Evolutionary conservation across 2,113 vertebrate genomes (phyloP).

Genomic region (Planiliza haematocheilus): DNA sequence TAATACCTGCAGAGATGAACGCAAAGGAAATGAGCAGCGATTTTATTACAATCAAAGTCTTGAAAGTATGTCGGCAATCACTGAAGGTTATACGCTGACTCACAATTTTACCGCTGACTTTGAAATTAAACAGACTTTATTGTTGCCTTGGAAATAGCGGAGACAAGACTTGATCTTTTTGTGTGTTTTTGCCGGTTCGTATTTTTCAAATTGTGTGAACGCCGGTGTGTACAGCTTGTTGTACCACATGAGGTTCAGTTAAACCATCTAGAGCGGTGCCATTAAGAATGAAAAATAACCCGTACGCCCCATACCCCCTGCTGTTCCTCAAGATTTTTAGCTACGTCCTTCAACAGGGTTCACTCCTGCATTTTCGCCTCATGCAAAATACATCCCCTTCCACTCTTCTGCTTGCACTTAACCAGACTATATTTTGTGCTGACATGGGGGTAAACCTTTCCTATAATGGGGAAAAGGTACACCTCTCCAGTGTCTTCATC

Average conservation of each 20-base stretch:
- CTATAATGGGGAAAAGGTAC: constrained; percentile 54
- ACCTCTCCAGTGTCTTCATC: constrained; percentile 57
- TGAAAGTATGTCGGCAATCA: constrained; percentile 28
- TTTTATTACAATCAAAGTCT: constrained; percentile 31
- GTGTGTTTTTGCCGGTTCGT: not conserved
- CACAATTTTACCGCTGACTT: constrained; percentile 37
- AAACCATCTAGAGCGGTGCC: constrained; percentile 8
- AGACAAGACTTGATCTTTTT: not conserved
- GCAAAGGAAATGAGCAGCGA: constrained; percentile 38
- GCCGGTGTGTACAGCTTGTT: constrained; percentile 4
- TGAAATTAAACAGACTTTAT: constrained; percentile 30
- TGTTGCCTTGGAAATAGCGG: constrained; percentile 4
- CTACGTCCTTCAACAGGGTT: constrained; percentile 30
- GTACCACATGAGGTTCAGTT: constrained; percentile 1
- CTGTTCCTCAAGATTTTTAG: constrained; percentile 35
- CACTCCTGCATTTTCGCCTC: constrained; percentile 51
- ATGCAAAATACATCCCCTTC: constrained; percentile 70
- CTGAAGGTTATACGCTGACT: constrained; percentile 20
- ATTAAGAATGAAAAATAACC: constrained; percentile 7
- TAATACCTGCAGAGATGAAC: constrained; percentile 34
- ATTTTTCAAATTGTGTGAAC: constrained; percentile 13
- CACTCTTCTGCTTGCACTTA: constrained; percentile 63
- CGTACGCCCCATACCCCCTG: no score
- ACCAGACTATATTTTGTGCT: constrained; percentile 72
- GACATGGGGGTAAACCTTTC: constrained; percentile 55